Conservation (phyloP, 2,113 vertebrate genomes). For the Mormyrus lacerda region DNA sequence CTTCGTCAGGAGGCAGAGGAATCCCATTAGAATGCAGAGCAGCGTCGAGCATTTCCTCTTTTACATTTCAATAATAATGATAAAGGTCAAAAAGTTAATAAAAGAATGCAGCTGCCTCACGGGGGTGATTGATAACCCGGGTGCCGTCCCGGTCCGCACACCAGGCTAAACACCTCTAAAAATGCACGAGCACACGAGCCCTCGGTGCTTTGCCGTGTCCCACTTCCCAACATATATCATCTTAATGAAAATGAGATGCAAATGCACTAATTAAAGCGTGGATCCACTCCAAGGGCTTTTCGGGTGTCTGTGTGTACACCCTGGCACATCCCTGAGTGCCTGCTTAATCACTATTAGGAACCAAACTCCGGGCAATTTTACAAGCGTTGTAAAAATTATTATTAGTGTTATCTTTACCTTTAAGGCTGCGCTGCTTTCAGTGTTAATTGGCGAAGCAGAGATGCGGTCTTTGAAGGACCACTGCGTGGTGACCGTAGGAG, state of each 20-base stretch:
- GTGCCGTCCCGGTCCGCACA: slow-evolving; percentile 30
- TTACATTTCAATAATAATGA: slow-evolving; percentile 16
- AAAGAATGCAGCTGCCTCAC: slow-evolving; percentile 26
- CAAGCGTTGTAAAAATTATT: not conserved
- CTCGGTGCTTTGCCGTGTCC: slow-evolving; percentile 48
- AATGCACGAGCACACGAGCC: slow-evolving; percentile 45
- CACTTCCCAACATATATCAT: slow-evolving; percentile 57
- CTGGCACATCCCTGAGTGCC: not conserved
- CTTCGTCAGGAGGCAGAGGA: not conserved
- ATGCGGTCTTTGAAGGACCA: not conserved
- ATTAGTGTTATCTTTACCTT: not conserved
- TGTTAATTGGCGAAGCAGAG: not conserved
- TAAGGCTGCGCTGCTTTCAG: not conserved
- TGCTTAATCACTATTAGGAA: slow-evolving; percentile 23
- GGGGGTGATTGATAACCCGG: slow-evolving; percentile 36
- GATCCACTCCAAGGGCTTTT: slow-evolving; percentile 28
- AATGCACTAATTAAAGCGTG: slow-evolving; percentile 62
- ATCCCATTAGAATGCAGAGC: not conserved
- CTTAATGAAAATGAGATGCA: slow-evolving; percentile 66
- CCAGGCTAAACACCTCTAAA: slow-evolving; percentile 47
- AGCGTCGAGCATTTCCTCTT: not conserved
- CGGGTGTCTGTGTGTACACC: not conserved
- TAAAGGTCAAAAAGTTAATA: slow-evolving; percentile 28
- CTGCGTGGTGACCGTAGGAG: not conserved
- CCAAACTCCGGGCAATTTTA: slow-evolving; percentile 16